Base-by-base conservation (phyloP, 2,113 vertebrate genomes). In the Corvus cornix region DNA sequence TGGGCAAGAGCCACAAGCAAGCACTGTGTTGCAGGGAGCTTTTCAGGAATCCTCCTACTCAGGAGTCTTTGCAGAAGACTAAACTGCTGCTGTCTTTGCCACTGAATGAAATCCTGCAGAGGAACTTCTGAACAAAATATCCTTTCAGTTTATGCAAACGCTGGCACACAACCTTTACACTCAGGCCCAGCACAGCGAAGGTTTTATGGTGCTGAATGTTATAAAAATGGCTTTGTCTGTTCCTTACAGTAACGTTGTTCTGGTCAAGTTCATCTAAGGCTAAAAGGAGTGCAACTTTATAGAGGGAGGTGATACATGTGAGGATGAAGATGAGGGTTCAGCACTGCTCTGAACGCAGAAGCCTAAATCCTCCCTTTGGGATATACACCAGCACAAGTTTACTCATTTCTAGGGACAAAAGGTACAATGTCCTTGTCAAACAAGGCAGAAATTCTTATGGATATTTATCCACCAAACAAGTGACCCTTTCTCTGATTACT, bases 11-110 rank as follows among this genome's bases (percentile, higher is more conserved):
- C 95, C 96, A 95, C 91, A 94, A 68, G 84, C 76, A 92, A 39
- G 39, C 76, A 59, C 96, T 95, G 95, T 93, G 89, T 33, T 48
- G 69, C 4, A 86, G 73, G 62, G 77, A 92, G 96, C 94, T 96
- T 95, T 95, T 95, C 88, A 97, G 95, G 96, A 95, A 96, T 95
- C 86, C 87, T 89, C 93, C 95, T 83, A 93, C 91, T 94, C 76
- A 87, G 81, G 67, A 86, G 75, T 2, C 93, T 93, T 96, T 96
- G 95, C 93, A 89, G 58, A 94, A 52, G 80, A 84, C 95, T 97
- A 81, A 90, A 81, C 93, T 96, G 93, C 73, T 95, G 90, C 95
- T 86, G 92, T 96, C 88, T 93, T 81, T 83, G 48, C 62, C 4
- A 3, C 76, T 93, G 94, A 90, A 91, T 56, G 80, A 93, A 93